Evolutionary conservation across 2,113 vertebrate species (phyloP).

Genomic region (Probosciger aterrimus): DNA sequence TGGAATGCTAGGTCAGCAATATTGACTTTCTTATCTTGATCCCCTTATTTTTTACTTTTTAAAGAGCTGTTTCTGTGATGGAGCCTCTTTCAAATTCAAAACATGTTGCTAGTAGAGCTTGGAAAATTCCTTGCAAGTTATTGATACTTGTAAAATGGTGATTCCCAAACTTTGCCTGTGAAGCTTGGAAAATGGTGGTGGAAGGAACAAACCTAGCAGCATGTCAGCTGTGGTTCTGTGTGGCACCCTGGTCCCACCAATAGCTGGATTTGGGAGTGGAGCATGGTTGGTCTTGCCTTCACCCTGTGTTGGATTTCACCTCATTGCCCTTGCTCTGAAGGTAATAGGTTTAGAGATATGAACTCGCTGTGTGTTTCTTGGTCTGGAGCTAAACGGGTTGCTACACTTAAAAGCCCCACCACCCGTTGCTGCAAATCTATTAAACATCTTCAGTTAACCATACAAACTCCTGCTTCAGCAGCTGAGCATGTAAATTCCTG

Average conservation of each 20-base stretch:
- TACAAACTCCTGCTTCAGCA: constrained; percentile 29
- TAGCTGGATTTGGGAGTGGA: background rate
- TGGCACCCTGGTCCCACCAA: background rate
- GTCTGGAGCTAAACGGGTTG: background rate
- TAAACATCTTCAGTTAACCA: constrained; percentile 23
- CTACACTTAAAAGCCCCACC: background rate
- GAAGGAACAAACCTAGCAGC: background rate
- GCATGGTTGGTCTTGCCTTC: background rate
- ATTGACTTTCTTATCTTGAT: constrained; percentile 50
- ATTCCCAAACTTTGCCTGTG: background rate
- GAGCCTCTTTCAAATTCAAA: background rate
- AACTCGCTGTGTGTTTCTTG: background rate
- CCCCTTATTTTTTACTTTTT: constrained; percentile 21
- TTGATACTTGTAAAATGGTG: background rate
- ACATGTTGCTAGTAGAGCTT: background rate
- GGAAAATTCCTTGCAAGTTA: background rate
- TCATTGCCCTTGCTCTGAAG: background rate
- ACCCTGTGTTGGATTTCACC: background rate
- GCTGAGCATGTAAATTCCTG: constrained; percentile 54
- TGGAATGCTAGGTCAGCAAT: constrained; percentile 31
- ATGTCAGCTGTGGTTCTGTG: background rate
- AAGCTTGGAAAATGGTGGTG: background rate
- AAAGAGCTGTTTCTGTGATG: background rate
- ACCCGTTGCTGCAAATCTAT: constrained; percentile 27
- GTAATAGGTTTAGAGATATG: background rate